These are phyloP conservation scores for Rachycentron canadum DNA, from an alignment of 2,797 vertebrate genomes.

Conservation along the genomic window DNA sequence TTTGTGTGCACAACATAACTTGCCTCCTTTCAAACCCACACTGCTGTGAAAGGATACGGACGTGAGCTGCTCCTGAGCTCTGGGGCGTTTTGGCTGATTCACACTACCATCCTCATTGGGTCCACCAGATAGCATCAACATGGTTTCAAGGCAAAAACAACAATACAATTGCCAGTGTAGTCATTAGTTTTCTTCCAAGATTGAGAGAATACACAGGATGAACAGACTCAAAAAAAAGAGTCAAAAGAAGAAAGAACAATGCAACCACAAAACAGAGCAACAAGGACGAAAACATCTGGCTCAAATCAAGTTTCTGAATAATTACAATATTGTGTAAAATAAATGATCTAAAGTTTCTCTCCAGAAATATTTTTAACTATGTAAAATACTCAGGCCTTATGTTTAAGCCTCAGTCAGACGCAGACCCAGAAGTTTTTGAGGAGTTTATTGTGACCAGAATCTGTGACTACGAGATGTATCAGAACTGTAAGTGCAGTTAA, in stretches of 20 bases:
- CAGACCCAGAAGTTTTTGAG: no score
- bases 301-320: conserved; percentile 1
- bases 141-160: conserved; percentile 60
- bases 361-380: no score
- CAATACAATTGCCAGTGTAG: conserved; percentile 41
- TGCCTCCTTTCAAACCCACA: conserved; percentile 52
- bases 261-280: neutral
- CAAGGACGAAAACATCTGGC: conserved; percentile 15
- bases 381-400: no score
- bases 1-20: conserved; percentile 46
- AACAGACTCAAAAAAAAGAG: conserved; percentile 14
- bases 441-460: no score
- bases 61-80: conserved; percentile 51
- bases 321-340: conserved; percentile 5
- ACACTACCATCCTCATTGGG: conserved; percentile 33
- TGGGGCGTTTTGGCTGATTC: conserved; percentile 57
- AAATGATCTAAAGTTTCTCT: conserved; percentile 15
- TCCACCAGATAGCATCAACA: conserved; percentile 56
- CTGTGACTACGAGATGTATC: no score
- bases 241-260: conserved; percentile 20
- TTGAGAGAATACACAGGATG: conserved; percentile 14
- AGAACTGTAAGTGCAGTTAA: no score
- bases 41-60: conserved; percentile 48
- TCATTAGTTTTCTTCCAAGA: conserved; percentile 37
- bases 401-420: no score